phyloP scores from a whole-genome alignment of 2,113 vertebrate genomes.

The Gadus chalcogrammus region DNA sequence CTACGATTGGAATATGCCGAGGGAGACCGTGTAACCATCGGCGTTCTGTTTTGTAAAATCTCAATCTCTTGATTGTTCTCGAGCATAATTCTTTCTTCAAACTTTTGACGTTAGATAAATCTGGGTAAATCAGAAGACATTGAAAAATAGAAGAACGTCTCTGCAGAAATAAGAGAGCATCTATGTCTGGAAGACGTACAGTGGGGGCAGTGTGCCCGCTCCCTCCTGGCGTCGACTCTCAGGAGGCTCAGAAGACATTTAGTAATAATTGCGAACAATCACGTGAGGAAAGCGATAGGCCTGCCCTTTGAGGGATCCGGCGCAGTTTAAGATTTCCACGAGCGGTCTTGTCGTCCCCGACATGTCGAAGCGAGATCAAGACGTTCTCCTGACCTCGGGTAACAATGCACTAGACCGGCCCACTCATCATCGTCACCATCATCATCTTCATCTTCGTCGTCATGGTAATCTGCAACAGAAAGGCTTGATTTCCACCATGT shows the following conservation, averaged over 20 bases:
- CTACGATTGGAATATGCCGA: too few relatives aligned
- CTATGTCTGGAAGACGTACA: neutral
- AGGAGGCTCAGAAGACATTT: constrained; percentile 52
- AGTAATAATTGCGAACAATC: constrained; percentile 67
- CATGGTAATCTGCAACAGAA: too few relatives aligned
- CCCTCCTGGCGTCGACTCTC: constrained; percentile 21
- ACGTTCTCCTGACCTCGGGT: constrained; percentile 72
- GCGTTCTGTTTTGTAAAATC: too few relatives aligned
- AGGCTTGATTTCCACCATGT: constrained; percentile 73
- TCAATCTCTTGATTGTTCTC: too few relatives aligned
- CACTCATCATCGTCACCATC: constrained; percentile 68
- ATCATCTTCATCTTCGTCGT: too few relatives aligned
- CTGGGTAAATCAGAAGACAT: too few relatives aligned
- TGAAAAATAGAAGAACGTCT: too few relatives aligned
- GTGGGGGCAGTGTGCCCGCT: neutral
- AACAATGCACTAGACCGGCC: constrained; percentile 40
- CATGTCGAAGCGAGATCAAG: constrained; percentile 62
- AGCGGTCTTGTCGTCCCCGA: constrained; percentile 56
- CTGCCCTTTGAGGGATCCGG: constrained; percentile 41
- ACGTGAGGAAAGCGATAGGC: constrained; percentile 54
- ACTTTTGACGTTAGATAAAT: too few relatives aligned
- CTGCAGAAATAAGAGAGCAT: too few relatives aligned
- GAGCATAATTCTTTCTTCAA: too few relatives aligned
- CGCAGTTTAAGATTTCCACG: constrained; percentile 57
- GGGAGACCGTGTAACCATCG: too few relatives aligned